phyloP scores from a whole-genome alignment of 1,140 invertebrate genomes.

The Apocrypta bakeri region DNA sequence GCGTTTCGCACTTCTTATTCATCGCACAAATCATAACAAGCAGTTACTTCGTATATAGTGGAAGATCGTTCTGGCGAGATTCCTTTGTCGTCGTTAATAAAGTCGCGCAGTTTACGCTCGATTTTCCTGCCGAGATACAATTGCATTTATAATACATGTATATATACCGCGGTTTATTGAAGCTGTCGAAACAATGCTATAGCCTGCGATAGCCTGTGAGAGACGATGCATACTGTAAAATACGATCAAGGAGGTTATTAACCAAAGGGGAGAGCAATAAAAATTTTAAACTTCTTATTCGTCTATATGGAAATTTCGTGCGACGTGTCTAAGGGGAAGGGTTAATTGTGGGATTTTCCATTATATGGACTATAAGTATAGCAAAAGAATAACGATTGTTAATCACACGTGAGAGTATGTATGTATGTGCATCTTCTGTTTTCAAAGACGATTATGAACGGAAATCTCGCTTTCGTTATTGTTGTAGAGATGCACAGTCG shows the following conservation, averaged over 20 bases:
- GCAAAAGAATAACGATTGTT: too few relatives aligned
- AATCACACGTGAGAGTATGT: too few relatives aligned
- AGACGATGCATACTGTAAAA: not conserved
- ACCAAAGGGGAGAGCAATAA: not conserved
- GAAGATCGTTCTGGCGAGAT: not conserved
- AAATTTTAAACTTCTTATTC: conserved; percentile 9
- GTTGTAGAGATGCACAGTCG: too few relatives aligned
- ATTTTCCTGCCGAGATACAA: not conserved
- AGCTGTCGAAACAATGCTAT: too few relatives aligned
- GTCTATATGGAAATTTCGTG: not conserved
- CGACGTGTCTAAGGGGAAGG: not conserved
- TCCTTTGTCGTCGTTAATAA: conserved; percentile 4
- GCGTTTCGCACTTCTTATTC: conserved; percentile 19
- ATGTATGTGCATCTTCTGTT: too few relatives aligned
- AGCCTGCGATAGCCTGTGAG: not conserved
- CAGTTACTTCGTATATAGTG: not conserved
- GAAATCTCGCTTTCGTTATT: too few relatives aligned
- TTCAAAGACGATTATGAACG: too few relatives aligned
- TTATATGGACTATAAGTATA: too few relatives aligned
- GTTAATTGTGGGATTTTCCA: not conserved
- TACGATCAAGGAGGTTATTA: not conserved
- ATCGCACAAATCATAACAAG: not conserved
- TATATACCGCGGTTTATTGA: not conserved
- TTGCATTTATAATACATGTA: too few relatives aligned
- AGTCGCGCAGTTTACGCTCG: not conserved